These are phyloP conservation scores for Scelioninae gen. 1 DNA, from an alignment of 2,888 invertebrate species.

Conservation along the genomic window DNA sequence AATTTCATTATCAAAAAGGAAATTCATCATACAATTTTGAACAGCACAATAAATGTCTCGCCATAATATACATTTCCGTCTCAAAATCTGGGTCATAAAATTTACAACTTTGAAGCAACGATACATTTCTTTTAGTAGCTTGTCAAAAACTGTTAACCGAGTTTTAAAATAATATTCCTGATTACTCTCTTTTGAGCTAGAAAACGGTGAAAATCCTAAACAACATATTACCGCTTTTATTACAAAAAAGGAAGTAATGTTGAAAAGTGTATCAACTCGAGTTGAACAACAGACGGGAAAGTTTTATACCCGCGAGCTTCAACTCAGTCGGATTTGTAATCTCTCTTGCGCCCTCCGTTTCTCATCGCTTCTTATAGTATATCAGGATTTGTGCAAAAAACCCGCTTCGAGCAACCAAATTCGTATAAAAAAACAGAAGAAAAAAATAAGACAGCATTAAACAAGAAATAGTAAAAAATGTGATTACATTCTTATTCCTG, in stretches of 20 bases:
- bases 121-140: neutral
- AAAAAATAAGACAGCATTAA: neutral
- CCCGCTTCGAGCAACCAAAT: neutral
- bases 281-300: constrained; percentile 12
- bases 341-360: neutral
- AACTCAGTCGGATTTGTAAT: constrained; percentile 2
- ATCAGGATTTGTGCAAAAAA: neutral
- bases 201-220: neutral
- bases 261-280: constrained; percentile 20
- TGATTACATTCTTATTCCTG: no score
- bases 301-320: constrained; percentile 22
- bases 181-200: constrained; percentile 3
- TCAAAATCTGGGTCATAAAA: neutral
- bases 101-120: neutral
- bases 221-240: constrained; percentile 4
- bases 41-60: neutral
- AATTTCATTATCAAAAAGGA: no score
- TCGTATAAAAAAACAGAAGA: neutral
- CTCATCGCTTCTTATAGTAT: constrained; percentile 1
- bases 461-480: neutral
- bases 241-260: neutral
- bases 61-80: neutral
- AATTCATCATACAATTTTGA: no score
- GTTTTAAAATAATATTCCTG: constrained; percentile 11
- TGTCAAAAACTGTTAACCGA: constrained; percentile 13